Base-by-base conservation (phyloP, 1,140 invertebrate species). In the Octopus bimaculoides region DNA sequence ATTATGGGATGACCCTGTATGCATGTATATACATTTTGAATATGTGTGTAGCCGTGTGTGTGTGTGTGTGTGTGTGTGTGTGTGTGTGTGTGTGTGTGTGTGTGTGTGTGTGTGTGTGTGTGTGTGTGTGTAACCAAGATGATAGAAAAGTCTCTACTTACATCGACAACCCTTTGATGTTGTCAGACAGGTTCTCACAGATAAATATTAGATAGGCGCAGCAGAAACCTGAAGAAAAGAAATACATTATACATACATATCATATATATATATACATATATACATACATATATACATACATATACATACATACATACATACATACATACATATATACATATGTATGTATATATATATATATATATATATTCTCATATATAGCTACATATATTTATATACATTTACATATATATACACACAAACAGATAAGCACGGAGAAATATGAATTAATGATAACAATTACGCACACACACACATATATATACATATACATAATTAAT, bases 201-300 rank as follows among this genome's bases (percentile, higher is more conserved):
- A 91, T 89, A 83, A 91, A 98, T 86, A 89, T 97, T 95, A 84
- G 94, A 94, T 71, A 95, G 93, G 89, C 96, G 96, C 55, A 99
- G 91, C 55, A 98, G 92, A 90, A 97, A 94, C 84, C 94, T 95
- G 84, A 88, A 81, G 79, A 80, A 81, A 82, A 76, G 75, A 69
- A 56, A 83, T 61, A 75, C 74, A 54, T 80, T 82, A 76, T 76
- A 73, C n/a, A 71, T 20, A 6, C 14, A 5, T 10, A 55, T n/a
- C n/a, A 12, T 52, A 9, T 41, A 41, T 41, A 41, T 41, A 41
- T 41, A 41, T 41, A 41, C 2, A 41, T 41, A 41, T 41, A 41
- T 2, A 41, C 0, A 41, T 2, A 41, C 2, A 41, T 2, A 61
- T 1, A 61, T 3, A 10, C 17, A 61, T 61, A 61, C 56, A 61